These are phyloP conservation scores for Silurus asotus DNA, from an alignment of 2,113 vertebrate species.

Conservation along the genomic window DNA sequence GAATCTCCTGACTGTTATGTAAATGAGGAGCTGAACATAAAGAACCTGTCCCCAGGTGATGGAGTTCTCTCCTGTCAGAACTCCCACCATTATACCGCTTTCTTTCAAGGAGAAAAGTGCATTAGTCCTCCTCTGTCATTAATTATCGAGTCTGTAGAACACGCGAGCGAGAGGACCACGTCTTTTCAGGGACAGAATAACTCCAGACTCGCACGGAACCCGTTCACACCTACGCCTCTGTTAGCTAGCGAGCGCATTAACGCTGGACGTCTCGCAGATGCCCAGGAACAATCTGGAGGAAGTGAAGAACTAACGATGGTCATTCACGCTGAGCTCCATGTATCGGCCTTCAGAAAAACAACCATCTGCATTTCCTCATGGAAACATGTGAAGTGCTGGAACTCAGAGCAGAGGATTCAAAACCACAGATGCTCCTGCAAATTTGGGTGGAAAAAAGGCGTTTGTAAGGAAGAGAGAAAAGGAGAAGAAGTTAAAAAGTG, in stretches of 20 bases:
- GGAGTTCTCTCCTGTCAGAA: not conserved
- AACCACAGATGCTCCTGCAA: not conserved
- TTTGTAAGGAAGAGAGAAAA: too few species aligned
- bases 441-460: not conserved
- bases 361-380: not conserved
- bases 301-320: slow-evolving; percentile 26
- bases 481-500: too few species aligned
- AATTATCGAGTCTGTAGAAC: slow-evolving; percentile 1
- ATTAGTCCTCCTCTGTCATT: not conserved
- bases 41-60: not conserved
- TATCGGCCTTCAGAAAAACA: slow-evolving; percentile 7
- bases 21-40: not conserved
- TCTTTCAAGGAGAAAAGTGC: not conserved
- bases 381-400: not conserved
- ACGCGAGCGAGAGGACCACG: not conserved
- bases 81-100: not conserved
- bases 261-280: slow-evolving; percentile 26
- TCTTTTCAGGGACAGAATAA: not conserved
- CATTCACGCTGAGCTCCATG: slow-evolving; percentile 34
- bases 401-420: not conserved
- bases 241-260: slow-evolving; percentile 23
- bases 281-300: slow-evolving; percentile 36
- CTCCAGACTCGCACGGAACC: not conserved
- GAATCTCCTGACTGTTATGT: not conserved
- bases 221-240: slow-evolving; percentile 1